phyloP scores from a whole-genome alignment of 1,140 invertebrate genomes.

The Eciton burchellii region DNA sequence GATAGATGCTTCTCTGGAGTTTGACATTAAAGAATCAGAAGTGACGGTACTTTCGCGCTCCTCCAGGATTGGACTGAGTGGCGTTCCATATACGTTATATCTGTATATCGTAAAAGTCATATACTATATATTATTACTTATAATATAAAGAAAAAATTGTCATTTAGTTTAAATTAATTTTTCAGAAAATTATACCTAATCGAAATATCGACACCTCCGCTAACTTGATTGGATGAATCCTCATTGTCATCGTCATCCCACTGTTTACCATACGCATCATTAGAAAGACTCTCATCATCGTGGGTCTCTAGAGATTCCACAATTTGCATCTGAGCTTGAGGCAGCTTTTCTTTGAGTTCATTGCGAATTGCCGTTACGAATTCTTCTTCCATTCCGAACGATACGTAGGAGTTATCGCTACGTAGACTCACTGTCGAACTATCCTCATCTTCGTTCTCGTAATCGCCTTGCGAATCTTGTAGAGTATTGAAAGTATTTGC shows the following conservation, averaged over 20 bases:
- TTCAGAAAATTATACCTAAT: slow-evolving; percentile 80
- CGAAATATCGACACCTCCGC: slow-evolving; percentile 80
- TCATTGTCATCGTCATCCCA: slow-evolving; percentile 81
- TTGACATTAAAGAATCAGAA: slow-evolving; percentile 80
- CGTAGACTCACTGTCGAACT: slow-evolving; percentile 82
- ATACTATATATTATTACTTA: not conserved
- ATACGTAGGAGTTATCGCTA: slow-evolving; percentile 86
- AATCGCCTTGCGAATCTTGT: slow-evolving; percentile 13
- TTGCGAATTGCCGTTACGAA: slow-evolving; percentile 90
- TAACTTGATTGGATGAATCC: slow-evolving; percentile 76
- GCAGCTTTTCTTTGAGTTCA: slow-evolving; percentile 90
- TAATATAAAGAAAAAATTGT: not conserved
- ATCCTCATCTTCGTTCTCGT: slow-evolving; percentile 78
- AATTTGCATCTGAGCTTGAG: slow-evolving; percentile 87
- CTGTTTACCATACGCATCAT: slow-evolving; percentile 75
- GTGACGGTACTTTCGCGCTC: slow-evolving; percentile 85
- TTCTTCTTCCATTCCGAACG: slow-evolving; percentile 89
- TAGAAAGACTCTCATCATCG: slow-evolving; percentile 80
- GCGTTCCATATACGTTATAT: slow-evolving; percentile 87
- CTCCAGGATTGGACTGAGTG: slow-evolving; percentile 88
- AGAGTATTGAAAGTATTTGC: not conserved
- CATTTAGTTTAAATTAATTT: slow-evolving; percentile 17
- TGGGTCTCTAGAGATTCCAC: slow-evolving; percentile 80
- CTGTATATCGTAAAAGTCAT: slow-evolving; percentile 68
- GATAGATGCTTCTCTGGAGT: slow-evolving; percentile 80